phyloP scores from a whole-genome alignment of 2,797 vertebrate genomes.

The Gymnodraco acuticeps region DNA sequence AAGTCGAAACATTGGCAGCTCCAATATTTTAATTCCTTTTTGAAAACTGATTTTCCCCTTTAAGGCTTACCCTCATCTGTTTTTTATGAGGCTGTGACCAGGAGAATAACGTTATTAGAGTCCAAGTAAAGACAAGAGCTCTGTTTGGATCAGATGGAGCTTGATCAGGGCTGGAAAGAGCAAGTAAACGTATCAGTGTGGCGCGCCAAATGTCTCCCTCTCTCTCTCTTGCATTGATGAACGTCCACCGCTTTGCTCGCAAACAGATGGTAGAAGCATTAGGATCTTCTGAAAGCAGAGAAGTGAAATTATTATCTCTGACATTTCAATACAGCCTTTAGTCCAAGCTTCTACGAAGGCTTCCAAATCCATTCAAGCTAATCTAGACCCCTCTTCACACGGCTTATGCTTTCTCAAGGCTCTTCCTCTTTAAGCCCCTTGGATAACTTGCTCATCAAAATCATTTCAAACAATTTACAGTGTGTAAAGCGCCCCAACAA shows the following conservation, averaged over 20 bases:
- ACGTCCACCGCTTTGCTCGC: slow-evolving; percentile 44
- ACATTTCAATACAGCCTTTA: slow-evolving; percentile 76
- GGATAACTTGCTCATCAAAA: slow-evolving; percentile 69
- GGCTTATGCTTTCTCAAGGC: slow-evolving; percentile 69
- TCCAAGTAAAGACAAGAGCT: slow-evolving; percentile 62
- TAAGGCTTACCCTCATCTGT: slow-evolving; percentile 65
- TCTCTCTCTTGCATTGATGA: slow-evolving; percentile 39
- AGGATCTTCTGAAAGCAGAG: slow-evolving; percentile 53
- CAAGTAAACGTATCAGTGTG: slow-evolving; percentile 37
- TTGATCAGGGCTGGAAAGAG: slow-evolving; percentile 61
- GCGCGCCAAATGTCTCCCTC: slow-evolving; percentile 30
- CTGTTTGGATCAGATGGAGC: slow-evolving; percentile 63
- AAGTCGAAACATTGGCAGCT: slow-evolving; percentile 80
- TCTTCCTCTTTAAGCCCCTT: slow-evolving; percentile 68
- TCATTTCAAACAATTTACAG: slow-evolving; percentile 73
- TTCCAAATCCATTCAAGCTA: slow-evolving; percentile 72
- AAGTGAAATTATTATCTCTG: slow-evolving; percentile 74
- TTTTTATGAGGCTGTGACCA: slow-evolving; percentile 69
- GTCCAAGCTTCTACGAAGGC: slow-evolving; percentile 57
- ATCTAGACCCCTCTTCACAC: slow-evolving; percentile 69
- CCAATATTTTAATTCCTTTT: slow-evolving; percentile 70
- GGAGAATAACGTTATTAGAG: slow-evolving; percentile 66
- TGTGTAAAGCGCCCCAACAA: slow-evolving; percentile 40
- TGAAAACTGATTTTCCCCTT: slow-evolving; percentile 60
- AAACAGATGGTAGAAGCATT: slow-evolving; percentile 67